These are phyloP conservation scores for Bombyx huttoni DNA, from an alignment of 2,888 invertebrate species.

Conservation along the genomic window DNA sequence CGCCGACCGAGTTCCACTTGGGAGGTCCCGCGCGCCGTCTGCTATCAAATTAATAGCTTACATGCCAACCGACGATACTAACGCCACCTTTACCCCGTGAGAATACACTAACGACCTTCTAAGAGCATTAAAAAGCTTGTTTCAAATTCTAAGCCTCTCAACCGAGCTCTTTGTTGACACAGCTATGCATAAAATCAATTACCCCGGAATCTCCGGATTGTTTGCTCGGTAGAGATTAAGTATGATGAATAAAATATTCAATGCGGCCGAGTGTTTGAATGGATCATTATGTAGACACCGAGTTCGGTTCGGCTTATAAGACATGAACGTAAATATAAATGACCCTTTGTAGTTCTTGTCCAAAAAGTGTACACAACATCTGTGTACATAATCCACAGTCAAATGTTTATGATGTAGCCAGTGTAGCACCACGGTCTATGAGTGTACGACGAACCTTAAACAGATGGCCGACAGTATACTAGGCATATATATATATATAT, in stretches of 20 bases:
- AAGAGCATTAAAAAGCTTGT: slow-evolving; percentile 14
- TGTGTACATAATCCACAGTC: neutral
- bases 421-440: neutral
- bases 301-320: slow-evolving; percentile 23
- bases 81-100: slow-evolving; percentile 29
- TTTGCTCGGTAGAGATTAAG: slow-evolving; percentile 17
- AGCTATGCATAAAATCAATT: slow-evolving; percentile 27
- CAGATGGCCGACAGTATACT: neutral
- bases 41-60: slow-evolving; percentile 48
- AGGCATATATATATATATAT: no score
- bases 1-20: slow-evolving; percentile 33
- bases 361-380: slow-evolving; percentile 1
- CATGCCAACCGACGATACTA: slow-evolving; percentile 27
- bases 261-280: slow-evolving; percentile 38
- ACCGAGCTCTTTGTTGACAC: slow-evolving; percentile 9
- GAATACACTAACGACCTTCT: slow-evolving; percentile 21
- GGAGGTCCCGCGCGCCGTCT: slow-evolving; percentile 42
- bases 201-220: slow-evolving; percentile 18
- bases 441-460: neutral
- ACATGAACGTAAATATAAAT: slow-evolving; percentile 29
- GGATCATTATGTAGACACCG: slow-evolving; percentile 38
- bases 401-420: neutral
- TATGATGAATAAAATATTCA: slow-evolving; percentile 43
- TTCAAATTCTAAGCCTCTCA: slow-evolving; percentile 10
- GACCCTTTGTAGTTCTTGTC: slow-evolving; percentile 37